Base-by-base conservation (phyloP, 2,888 invertebrate species). In the Patella caerulea region DNA sequence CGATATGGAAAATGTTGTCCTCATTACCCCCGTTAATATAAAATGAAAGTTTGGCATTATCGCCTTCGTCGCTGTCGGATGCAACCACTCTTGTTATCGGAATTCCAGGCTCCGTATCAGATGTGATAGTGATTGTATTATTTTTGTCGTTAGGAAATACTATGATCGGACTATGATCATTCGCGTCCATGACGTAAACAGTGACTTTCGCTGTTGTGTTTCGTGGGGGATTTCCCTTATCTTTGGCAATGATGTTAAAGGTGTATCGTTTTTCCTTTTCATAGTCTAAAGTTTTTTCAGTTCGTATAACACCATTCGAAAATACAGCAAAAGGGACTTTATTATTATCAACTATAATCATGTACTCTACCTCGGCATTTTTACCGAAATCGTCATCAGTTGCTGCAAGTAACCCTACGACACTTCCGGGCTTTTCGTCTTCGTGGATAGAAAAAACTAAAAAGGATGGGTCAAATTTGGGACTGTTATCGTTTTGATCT, bases 91-190 rank as follows among this genome's bases (percentile, higher is more conserved):
- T 79, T 3, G 85, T 76, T 7, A 87, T 82, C 9, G 83, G 65
- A 1, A 82, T 79, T 0, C 84, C 84, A 3, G 80, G 77, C 1
- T 79, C 54, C 0, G 78, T 77, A 45, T 84, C 78, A 2, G 80
- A 82, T 1, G 81, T 78, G 12, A 88, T 75, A 24, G 73, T 59
- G 9, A 86, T 81, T 2, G 84, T 83, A 75, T 86, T 82, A 81
- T 88, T 87, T 19, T 74, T 72, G 7, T 79, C 78, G 29, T 81
- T 85, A 2, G 88, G 88, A 69, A 86, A 88, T 7, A 81, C 78
- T 59, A 90, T 88, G 15, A 83, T 76, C 1, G 90, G 90, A 1
- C 77, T 54, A 74, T 90, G 87, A 74, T 90, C 90, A 73, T 90
- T 90, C 15, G 86, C 80, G 75, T 90, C 90, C 12, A 81, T 78